Percentiles rank a stretch among this genome's conserved stretches.
These are phyloP conservation scores for Diglossa brunneiventris DNA, from an alignment of 2,113 vertebrate genomes.

Conservation along the genomic window DNA sequence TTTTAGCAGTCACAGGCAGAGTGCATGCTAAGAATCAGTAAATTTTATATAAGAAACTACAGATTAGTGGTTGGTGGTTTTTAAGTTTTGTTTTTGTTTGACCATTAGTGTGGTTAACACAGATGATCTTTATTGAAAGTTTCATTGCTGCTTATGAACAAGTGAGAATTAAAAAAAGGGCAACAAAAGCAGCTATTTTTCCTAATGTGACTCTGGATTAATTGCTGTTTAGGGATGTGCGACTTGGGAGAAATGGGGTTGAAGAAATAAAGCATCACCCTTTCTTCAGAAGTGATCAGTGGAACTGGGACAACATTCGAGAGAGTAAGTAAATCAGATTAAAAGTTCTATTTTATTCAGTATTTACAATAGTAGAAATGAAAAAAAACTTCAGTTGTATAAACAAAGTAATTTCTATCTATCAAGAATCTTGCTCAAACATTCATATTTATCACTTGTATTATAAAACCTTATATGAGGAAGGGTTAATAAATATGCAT, in stretches of 20 bases:
- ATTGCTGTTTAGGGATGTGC: slow-evolving; percentile 87
- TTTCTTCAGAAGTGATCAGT: slow-evolving; percentile 97
- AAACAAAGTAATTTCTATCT: background rate
- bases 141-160: background rate
- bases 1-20: background rate
- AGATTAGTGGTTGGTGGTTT: background rate
- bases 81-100: background rate
- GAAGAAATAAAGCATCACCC: slow-evolving; percentile 96
- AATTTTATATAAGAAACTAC: slow-evolving; percentile 2
- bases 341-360: background rate
- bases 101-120: background rate
- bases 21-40: background rate
- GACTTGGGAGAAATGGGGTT: slow-evolving; percentile 92
- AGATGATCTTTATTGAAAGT: background rate
- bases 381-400: background rate
- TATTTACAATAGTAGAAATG: background rate
- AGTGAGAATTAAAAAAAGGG: background rate
- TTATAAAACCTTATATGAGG: background rate
- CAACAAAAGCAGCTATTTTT: background rate
- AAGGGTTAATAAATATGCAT: background rate
- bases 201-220: slow-evolving; percentile 25
- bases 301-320: slow-evolving; percentile 96
- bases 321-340: slow-evolving; percentile 84
- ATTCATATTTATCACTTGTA: background rate
- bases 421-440: background rate